Evolutionary conservation across 2,797 vertebrate species (phyloP).

Genomic region (Manis pentadactyla): DNA sequence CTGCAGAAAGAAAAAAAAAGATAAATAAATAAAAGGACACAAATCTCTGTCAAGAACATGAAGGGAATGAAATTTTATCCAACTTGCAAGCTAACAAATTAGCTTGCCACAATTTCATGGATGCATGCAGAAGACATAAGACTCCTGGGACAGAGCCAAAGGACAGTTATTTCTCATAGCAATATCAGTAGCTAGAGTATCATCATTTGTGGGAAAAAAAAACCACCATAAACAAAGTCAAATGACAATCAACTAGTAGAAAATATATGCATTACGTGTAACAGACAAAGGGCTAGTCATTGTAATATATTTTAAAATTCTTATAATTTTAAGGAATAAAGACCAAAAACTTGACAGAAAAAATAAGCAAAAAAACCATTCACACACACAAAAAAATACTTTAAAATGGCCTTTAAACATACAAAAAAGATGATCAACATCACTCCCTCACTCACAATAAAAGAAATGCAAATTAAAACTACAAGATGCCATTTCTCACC

Average conservation of each 20-base stretch:
- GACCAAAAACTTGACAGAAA: neutral
- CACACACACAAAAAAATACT: neutral
- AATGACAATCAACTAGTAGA: neutral
- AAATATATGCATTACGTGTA: neutral
- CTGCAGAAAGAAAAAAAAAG: neutral
- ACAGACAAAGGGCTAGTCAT: neutral
- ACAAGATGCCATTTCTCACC: neutral
- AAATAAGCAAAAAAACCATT: neutral
- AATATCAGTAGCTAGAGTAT: neutral
- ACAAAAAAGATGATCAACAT: neutral
- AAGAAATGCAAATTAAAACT: conserved; percentile 6
- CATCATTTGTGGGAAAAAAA: neutral
- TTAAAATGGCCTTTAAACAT: neutral
- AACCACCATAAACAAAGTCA: neutral
- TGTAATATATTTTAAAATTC: neutral
- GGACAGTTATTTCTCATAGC: neutral
- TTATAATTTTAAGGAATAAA: neutral
- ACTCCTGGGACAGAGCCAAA: neutral
- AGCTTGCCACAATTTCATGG: neutral
- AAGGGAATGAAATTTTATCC: neutral
- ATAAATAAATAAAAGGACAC: neutral
- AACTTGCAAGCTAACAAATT: neutral
- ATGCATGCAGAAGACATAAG: neutral
- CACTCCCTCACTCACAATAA: neutral
- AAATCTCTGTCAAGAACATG: neutral